Base-by-base conservation (phyloP, 1,140 invertebrate species). In the Bicyclus anynana region DNA sequence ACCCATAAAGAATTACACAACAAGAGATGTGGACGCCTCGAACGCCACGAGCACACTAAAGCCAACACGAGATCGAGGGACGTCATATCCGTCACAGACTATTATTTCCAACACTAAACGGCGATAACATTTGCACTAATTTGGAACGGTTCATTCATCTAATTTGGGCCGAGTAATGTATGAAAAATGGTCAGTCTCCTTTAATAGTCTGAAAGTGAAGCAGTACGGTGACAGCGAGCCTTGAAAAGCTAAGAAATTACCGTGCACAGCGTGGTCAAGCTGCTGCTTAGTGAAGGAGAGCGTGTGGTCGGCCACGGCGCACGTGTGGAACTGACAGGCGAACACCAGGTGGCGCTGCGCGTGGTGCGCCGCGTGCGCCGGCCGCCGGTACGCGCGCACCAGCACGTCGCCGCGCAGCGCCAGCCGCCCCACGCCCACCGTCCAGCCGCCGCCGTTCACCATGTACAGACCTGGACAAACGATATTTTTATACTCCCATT, bases 311-410 rank as follows among this genome's bases (percentile, higher is more conserved):
- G 94, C 92, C 46, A 97, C 94, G 17, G 96, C 95, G 86, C 96
- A 97, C 0, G 97, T 98, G 89, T 98, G 97, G 89, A 97, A 97
- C 92, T 98, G 94, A 73, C 93, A 94, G 46, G 93, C 91, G 89
- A 96, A 96, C 50, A 96, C 71, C 40, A 90, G 72, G 50, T 83
- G 77, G 49, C 89, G 62, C 68, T 59, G 72, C n/a, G 72, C 53
- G 54, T 52, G 55, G 0, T 64, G 85, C 47, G 69, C 62, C 52
- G 75, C 62, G 44, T 80, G 76, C 65, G 83, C 83, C 0, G 85
- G 88, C 65, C 94, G 92, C 71, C 96, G 93, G 89, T 97, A 97
- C 76, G 96, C 97, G 81, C 97, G 97, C 65, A 98, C 92, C 12
- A 97, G 90, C 62, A 98, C 95, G 86, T 97, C 96, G 0, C 97